Percentiles rank a stretch among this genome's conserved stretches.
phyloP scores from a whole-genome alignment of 1,140 invertebrate species.

The silkworm (Bombyx mori) region DNA sequence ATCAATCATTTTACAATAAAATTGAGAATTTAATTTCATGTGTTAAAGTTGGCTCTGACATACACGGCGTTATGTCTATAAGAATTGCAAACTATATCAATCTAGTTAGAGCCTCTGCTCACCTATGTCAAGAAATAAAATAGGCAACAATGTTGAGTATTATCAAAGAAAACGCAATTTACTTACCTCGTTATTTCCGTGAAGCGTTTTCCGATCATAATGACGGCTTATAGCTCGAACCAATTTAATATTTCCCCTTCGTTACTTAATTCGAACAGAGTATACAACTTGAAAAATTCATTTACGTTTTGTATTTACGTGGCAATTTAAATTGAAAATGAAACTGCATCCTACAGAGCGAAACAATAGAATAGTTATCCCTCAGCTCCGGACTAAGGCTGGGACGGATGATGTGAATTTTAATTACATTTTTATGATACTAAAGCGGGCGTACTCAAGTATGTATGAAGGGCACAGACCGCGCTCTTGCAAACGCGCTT shows the following conservation, averaged over 20 bases:
- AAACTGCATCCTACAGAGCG: conserved; percentile 21
- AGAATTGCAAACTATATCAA: too few species aligned
- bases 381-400: conserved; percentile 26
- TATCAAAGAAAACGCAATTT: conserved; percentile 18
- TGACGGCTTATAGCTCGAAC: conserved; percentile 8
- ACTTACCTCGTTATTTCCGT: conserved; percentile 19
- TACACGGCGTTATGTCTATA: too few species aligned
- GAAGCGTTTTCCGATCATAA: conserved; percentile 17
- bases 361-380: conserved; percentile 57
- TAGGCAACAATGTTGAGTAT: conserved; percentile 6
- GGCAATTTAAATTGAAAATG: conserved; percentile 18
- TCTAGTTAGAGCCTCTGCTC: too few species aligned
- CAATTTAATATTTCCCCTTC: conserved; percentile 12
- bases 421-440: conserved; percentile 69
- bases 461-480: conserved; percentile 54
- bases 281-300: conserved; percentile 12
- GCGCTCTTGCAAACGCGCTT: conserved; percentile 45
- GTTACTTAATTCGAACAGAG: conserved; percentile 13
- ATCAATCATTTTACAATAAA: too few species aligned
- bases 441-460: conserved; percentile 54
- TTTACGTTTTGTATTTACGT: conserved; percentile 7
- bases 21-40: too few species aligned
- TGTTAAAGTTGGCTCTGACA: too few species aligned
- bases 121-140: background rate
- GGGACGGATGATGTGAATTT: conserved; percentile 56